phyloP scores from a whole-genome alignment of 1,140 invertebrate species.

The Drosophila sp. region DNA sequence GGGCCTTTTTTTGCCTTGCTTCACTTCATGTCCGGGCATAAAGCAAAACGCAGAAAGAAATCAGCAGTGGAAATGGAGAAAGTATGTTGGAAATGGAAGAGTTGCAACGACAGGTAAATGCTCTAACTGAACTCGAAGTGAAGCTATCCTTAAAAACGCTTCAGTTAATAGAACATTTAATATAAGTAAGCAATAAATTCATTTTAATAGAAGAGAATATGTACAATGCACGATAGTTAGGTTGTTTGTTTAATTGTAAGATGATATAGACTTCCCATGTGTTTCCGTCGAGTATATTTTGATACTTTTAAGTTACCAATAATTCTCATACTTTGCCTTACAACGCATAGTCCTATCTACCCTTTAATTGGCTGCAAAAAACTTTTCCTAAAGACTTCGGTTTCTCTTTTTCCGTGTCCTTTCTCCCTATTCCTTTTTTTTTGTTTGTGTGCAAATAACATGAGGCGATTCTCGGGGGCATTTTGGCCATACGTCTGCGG shows the following conservation, averaged over 20 bases:
- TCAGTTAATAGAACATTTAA: neutral
- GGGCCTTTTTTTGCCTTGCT: slow-evolving; percentile 48
- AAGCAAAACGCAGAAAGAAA: slow-evolving; percentile 78
- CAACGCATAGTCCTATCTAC: slow-evolving; percentile 13
- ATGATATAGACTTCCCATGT: neutral
- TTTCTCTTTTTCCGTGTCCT: slow-evolving; percentile 20
- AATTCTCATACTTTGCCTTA: too few relatives aligned
- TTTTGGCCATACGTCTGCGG: slow-evolving; percentile 79
- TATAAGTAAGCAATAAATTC: too few relatives aligned
- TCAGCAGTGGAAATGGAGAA: slow-evolving; percentile 55
- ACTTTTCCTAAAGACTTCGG: slow-evolving; percentile 34
- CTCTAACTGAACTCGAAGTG: neutral
- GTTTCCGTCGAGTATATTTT: neutral
- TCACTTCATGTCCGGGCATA: slow-evolving; percentile 49
- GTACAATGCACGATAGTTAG: too few relatives aligned
- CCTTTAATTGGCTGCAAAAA: slow-evolving; percentile 6
- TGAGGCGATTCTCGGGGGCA: slow-evolving; percentile 74
- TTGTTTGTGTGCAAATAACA: slow-evolving; percentile 57
- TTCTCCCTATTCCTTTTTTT: neutral
- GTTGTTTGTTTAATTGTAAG: too few relatives aligned
- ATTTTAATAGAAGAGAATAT: too few relatives aligned
- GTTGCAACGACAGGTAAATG: neutral
- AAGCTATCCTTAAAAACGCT: neutral
- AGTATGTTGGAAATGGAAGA: neutral
- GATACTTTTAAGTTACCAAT: neutral